These are phyloP conservation scores for Callospermophilus lateralis DNA, from an alignment of 2,113 vertebrate species.

Conservation along the genomic window DNA sequence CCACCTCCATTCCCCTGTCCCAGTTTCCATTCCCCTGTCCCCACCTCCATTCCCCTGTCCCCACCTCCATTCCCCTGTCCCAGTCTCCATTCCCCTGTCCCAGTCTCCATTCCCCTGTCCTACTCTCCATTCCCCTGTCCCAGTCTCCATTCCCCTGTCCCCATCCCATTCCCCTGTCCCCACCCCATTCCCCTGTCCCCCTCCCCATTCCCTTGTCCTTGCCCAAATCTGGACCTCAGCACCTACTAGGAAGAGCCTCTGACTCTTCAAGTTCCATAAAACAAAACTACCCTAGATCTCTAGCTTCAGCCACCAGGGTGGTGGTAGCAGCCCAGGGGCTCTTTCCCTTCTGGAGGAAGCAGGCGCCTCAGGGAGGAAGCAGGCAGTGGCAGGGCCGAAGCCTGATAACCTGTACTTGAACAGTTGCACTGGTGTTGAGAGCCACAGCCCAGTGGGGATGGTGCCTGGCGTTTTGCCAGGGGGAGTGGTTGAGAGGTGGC, in stretches of 20 bases:
- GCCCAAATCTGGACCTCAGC: conserved; percentile 50
- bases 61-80: no score
- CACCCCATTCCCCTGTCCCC: no score
- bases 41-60: no score
- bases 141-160: no score
- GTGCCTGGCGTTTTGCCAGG: no score
- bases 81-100: no score
- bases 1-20: no score
- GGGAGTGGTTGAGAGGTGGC: no score
- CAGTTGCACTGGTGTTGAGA: conserved; percentile 75
- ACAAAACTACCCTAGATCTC: background rate
- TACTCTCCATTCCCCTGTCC: background rate
- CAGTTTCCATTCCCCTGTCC: no score
- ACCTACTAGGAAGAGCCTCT: conserved; percentile 76
- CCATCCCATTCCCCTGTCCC: no score
- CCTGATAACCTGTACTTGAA: conserved; percentile 90
- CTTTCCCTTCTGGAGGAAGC: background rate
- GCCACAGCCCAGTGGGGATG: no score
- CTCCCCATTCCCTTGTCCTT: background rate
- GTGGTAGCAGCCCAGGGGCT: background rate
- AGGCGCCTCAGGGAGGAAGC: background rate
- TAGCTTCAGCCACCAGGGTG: accelerated
- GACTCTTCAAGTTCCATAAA: conserved; percentile 1
- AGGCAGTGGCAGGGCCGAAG: conserved; percentile 36
- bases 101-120: no score